Evolutionary conservation across 1,140 invertebrate species (phyloP).

Genomic region (Neotoxoptera formosana): DNA sequence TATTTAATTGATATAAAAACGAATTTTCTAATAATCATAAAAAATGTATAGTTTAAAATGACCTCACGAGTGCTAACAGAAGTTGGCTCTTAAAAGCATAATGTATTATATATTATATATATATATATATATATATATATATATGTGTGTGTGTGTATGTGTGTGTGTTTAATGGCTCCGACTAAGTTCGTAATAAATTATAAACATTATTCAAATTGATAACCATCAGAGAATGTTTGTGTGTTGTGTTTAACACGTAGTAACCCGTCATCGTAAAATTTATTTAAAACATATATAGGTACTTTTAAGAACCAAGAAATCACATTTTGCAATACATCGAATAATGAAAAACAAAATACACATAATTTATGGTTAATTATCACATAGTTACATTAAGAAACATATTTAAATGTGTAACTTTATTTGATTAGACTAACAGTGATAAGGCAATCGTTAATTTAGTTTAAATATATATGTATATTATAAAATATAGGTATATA

Average conservation of each 20-base stretch:
- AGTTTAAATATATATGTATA: not conserved
- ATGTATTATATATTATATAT: too few species aligned
- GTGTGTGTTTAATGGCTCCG: constrained; percentile 1
- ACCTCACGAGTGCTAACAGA: constrained; percentile 39
- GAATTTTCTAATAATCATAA: not conserved
- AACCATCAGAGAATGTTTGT: not conserved
- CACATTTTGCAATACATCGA: not conserved
- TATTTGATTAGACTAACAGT: not conserved
- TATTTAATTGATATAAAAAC: constrained; percentile 31
- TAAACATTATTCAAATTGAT: constrained; percentile 8
- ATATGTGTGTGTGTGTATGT: not conserved
- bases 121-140: too few species aligned
- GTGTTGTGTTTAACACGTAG: constrained; percentile 25
- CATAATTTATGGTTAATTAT: constrained; percentile 1
- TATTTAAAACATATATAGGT: too few species aligned
- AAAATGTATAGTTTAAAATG: not conserved
- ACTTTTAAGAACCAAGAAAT: not conserved
- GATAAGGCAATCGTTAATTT: not conserved
- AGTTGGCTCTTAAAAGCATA: constrained; percentile 34
- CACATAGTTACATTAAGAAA: not conserved
- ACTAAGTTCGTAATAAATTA: constrained; percentile 26
- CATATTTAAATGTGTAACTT: not conserved
- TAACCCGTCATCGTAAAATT: not conserved
- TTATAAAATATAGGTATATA: not conserved
- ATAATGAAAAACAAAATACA: not conserved